Percentiles rank a stretch among this genome's conserved stretches.
Conservation (phyloP, 2,113 vertebrate genomes). For the Pica pica region DNA sequence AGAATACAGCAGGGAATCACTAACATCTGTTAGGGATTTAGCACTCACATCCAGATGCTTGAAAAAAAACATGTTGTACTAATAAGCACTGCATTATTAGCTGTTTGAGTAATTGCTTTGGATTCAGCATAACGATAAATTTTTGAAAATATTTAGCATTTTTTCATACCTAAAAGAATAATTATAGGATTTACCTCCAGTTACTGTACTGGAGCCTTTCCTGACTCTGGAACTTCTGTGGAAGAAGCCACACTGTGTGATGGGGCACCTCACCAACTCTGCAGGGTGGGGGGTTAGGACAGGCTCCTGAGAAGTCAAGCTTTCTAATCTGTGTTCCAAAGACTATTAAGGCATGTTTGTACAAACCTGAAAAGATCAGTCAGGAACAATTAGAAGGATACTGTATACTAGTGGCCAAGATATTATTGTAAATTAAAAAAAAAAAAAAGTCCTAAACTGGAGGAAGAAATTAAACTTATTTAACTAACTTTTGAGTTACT, state of each 20-base stretch:
- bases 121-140: background rate
- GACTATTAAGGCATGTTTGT: background rate
- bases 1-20: conserved; percentile 7
- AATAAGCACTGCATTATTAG: conserved; percentile 20
- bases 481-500: background rate
- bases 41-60: conserved; percentile 38
- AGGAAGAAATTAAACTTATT: background rate
- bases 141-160: background rate
- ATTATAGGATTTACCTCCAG: background rate
- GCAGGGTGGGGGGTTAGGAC: background rate
- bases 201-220: background rate
- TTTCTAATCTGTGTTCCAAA: background rate
- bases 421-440: background rate
- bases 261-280: background rate
- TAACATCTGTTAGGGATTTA: conserved; percentile 41
- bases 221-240: background rate
- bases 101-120: conserved; percentile 3
- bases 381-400: background rate
- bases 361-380: background rate
- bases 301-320: background rate
- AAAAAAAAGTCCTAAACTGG: background rate
- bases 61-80: conserved; percentile 6
- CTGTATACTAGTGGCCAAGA: background rate
- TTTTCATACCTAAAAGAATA: background rate
- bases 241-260: background rate